phyloP scores from a whole-genome alignment of 2,888 invertebrate genomes.

The Lasiommata megera region DNA sequence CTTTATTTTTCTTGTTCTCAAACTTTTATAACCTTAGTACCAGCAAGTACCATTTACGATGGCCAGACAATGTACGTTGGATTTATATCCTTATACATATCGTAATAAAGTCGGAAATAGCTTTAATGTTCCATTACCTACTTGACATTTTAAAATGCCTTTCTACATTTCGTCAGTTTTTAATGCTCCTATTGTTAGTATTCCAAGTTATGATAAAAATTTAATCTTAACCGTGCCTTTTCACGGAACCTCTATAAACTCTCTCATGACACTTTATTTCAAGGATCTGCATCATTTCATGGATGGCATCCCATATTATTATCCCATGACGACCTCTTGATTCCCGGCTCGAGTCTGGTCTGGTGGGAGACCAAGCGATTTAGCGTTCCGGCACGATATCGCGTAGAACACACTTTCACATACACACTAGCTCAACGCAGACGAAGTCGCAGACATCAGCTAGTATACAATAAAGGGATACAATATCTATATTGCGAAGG shows the following conservation, averaged over 20 bases:
- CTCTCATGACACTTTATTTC: too few species aligned
- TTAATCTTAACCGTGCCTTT: neutral
- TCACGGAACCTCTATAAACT: neutral
- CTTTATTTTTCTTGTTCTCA: slow-evolving; percentile 19
- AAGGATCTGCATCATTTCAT: too few species aligned
- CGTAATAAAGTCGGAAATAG: neutral
- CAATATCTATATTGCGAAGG: too few species aligned
- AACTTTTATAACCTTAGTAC: slow-evolving; percentile 25
- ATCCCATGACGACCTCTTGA: too few species aligned
- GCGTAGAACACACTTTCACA: too few species aligned
- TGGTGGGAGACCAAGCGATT: too few species aligned
- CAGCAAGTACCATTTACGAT: slow-evolving; percentile 20
- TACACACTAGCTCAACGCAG: too few species aligned
- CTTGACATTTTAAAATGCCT: slow-evolving; percentile 25
- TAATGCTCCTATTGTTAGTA: slow-evolving; percentile 19
- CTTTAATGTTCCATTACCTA: neutral
- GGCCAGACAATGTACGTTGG: neutral
- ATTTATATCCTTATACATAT: neutral
- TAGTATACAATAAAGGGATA: too few species aligned
- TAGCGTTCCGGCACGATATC: too few species aligned
- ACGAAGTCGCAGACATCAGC: too few species aligned
- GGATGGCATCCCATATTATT: too few species aligned
- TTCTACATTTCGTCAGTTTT: slow-evolving; percentile 20
- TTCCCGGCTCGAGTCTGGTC: too few species aligned
- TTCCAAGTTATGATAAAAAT: neutral